Evolutionary conservation across 1,140 invertebrate genomes (phyloP).

Genomic region (Nymphalis io): DNA sequence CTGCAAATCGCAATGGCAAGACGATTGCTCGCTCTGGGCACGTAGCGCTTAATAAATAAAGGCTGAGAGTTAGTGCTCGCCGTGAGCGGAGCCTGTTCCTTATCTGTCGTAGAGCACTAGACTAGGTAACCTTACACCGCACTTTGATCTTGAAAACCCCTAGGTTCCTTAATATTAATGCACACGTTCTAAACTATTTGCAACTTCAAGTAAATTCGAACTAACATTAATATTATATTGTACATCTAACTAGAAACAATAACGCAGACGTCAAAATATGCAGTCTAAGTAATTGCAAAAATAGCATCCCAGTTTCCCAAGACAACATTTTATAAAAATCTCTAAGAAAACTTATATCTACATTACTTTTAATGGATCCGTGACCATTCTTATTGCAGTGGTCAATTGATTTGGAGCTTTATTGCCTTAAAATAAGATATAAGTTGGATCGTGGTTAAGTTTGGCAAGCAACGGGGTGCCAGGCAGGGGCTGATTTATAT

Average conservation of each 20-base stretch:
- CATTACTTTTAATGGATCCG: conserved; percentile 69
- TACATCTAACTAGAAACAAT: neutral
- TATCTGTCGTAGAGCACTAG: conserved; percentile 63
- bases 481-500: conserved; percentile 80
- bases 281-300: conserved; percentile 17
- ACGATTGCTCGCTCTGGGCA: conserved; percentile 63
- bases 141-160: conserved; percentile 37
- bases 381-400: conserved; percentile 54
- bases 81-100: conserved; percentile 66
- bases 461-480: conserved; percentile 73
- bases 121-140: conserved; percentile 66
- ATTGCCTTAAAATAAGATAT: conserved; percentile 40
- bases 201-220: neutral
- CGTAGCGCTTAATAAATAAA: conserved; percentile 75
- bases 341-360: conserved; percentile 59
- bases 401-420: conserved; percentile 8
- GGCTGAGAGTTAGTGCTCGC: conserved; percentile 66
- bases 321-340: conserved; percentile 46
- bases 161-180: conserved; percentile 23
- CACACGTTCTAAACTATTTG: conserved; percentile 4
- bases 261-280: conserved; percentile 13
- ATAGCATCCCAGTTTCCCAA: conserved; percentile 36
- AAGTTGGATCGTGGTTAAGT: conserved; percentile 46
- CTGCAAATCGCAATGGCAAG: conserved; percentile 44
- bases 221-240: neutral